Conservation (phyloP, 2,113 vertebrate genomes). For the Menidia beryllina region DNA sequence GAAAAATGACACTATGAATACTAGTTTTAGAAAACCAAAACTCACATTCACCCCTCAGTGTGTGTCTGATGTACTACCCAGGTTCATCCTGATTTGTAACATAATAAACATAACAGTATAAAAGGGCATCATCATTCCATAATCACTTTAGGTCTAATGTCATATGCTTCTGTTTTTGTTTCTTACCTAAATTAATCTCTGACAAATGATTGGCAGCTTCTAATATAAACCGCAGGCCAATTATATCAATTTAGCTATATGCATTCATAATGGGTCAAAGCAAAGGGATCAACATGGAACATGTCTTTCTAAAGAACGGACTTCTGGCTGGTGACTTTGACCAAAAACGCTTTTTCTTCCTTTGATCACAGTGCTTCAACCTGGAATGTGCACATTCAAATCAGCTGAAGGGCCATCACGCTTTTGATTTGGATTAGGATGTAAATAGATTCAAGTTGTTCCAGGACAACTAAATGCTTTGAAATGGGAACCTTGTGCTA, state of each 20-base stretch:
- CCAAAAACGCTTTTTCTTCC: slow-evolving; percentile 10
- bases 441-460: slow-evolving; percentile 53
- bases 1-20: not conserved
- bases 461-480: slow-evolving; percentile 39
- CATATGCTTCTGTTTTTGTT: slow-evolving; percentile 22
- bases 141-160: slow-evolving; percentile 23
- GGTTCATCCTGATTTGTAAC: slow-evolving; percentile 33
- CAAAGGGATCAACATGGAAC: slow-evolving; percentile 1
- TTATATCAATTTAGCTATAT: slow-evolving; percentile 31
- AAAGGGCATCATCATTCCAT: slow-evolving; percentile 18
- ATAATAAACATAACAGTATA: slow-evolving; percentile 19
- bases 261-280: slow-evolving; percentile 9
- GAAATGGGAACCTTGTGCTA: slow-evolving; percentile 69
- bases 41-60: not conserved
- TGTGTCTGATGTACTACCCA: slow-evolving; percentile 31
- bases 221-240: slow-evolving; percentile 12
- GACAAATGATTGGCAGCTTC: slow-evolving; percentile 39
- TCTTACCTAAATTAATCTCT: slow-evolving; percentile 27
- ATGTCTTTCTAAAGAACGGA: not conserved
- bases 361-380: slow-evolving; percentile 16
- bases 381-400: slow-evolving; percentile 30
- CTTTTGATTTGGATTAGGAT: slow-evolving; percentile 67
- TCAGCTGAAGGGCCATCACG: slow-evolving; percentile 47
- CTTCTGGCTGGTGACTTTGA: not conserved
- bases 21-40: not conserved